Evolutionary conservation across 2,888 invertebrate genomes (phyloP).

Genomic region (Xestoiulus laeticollis): DNA sequence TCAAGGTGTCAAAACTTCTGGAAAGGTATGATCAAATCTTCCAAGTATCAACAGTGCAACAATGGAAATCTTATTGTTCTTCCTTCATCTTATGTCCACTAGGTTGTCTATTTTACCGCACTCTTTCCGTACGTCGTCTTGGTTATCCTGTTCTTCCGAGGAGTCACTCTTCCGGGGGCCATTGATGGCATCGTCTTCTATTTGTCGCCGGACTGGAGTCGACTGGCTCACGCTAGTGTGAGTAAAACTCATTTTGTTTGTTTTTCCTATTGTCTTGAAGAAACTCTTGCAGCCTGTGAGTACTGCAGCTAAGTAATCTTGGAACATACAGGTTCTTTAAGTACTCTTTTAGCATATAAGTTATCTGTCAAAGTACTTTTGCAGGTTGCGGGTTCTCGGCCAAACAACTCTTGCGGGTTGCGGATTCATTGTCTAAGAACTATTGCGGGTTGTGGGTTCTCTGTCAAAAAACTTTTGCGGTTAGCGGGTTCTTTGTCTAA

Average conservation of each 20-base stretch:
- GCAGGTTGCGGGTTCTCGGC: too few species aligned
- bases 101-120: constrained; percentile 80
- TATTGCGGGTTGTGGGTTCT: too few species aligned
- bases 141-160: constrained; percentile 79
- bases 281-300: too few species aligned
- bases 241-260: constrained; percentile 59
- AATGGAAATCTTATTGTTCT: not conserved
- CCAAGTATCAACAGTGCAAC: not conserved
- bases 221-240: constrained; percentile 75
- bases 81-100: constrained; percentile 57
- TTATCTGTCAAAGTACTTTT: too few species aligned
- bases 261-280: not conserved
- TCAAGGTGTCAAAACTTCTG: constrained; percentile 81
- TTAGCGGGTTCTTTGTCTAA: too few species aligned
- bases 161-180: constrained; percentile 83
- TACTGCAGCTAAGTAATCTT: too few species aligned
- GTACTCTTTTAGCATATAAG: too few species aligned
- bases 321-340: too few species aligned
- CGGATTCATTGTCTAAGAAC: too few species aligned
- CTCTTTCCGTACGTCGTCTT: constrained; percentile 79
- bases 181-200: constrained; percentile 80
- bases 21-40: constrained; percentile 68
- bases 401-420: too few species aligned
- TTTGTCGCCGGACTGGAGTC: constrained; percentile 79
- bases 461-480: too few species aligned